Conservation (phyloP, 2,797 vertebrate species). For the Neomorphus geoffroyi region DNA sequence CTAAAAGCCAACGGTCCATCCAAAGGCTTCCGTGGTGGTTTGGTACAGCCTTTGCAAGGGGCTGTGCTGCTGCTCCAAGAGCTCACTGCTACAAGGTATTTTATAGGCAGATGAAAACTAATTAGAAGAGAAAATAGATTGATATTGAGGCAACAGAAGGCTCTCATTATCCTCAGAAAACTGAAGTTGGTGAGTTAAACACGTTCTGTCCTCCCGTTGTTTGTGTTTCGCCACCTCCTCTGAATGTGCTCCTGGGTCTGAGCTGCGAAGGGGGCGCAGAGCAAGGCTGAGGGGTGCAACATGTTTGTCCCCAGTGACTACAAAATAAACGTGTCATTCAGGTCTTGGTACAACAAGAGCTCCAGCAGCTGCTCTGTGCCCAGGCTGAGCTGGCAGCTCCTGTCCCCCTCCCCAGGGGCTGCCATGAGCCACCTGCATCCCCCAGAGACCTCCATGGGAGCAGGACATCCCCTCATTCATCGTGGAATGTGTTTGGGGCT, state of each 20-base stretch:
- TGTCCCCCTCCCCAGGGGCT: rapidly evolving
- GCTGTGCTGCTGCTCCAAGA: background rate
- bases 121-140: background rate
- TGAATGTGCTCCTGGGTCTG: background rate
- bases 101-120: background rate
- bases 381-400: background rate
- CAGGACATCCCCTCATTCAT: rapidly evolving
- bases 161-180: background rate
- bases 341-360: rapidly evolving
- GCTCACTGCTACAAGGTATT: background rate
- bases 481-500: rapidly evolving
- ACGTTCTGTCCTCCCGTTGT: background rate
- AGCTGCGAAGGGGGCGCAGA: background rate
- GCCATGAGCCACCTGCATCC: rapidly evolving
- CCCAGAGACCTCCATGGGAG: rapidly evolving
- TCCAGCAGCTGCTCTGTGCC: background rate
- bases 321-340: background rate
- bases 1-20: background rate
- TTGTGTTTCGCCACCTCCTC: background rate
- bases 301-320: background rate
- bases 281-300: rapidly evolving
- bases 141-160: background rate
- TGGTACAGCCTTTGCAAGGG: background rate
- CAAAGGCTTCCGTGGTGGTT: background rate
- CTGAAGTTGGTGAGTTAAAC: background rate